Evolutionary conservation across 2,888 invertebrate genomes (phyloP).

Genomic region (Amiota minor): DNA sequence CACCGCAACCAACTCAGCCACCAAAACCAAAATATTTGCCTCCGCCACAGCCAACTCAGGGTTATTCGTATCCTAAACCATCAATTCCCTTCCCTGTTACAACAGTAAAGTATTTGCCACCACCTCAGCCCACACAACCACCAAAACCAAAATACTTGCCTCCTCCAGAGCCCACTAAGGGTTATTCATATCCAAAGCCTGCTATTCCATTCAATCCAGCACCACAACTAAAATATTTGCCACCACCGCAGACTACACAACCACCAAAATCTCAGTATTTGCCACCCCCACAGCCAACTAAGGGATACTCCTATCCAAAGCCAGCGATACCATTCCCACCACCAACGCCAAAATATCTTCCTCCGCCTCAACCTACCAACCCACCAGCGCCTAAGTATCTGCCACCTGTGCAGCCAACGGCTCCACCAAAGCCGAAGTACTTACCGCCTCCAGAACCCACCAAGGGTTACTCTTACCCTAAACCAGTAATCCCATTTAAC

Average conservation of each 20-base stretch:
- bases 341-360: conserved; percentile 28
- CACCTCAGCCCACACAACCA: conserved; percentile 32
- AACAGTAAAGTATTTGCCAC: conserved; percentile 34
- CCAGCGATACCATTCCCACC: conserved; percentile 51
- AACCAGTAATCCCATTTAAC: conserved; percentile 50
- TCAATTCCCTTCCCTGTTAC: conserved; percentile 47
- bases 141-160: conserved; percentile 36
- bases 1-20: conserved; percentile 23
- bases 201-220: too few species aligned
- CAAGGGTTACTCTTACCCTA: conserved; percentile 56
- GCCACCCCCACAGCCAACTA: conserved; percentile 36
- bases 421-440: conserved; percentile 44
- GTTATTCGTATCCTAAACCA: conserved; percentile 45
- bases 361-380: conserved; percentile 25
- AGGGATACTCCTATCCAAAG: conserved; percentile 56
- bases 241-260: conserved; percentile 36
- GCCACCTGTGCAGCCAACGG: too few species aligned
- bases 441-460: conserved; percentile 37
- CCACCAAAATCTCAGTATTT: conserved; percentile 41
- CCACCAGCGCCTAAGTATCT: conserved; percentile 37
- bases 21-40: conserved; percentile 42
- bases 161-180: conserved; percentile 36
- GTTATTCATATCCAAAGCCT: too few species aligned
- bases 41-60: conserved; percentile 30
- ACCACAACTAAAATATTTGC: conserved; percentile 34